Conservation (phyloP, 2,797 vertebrate genomes). For the Otolemur crassicaudatus region DNA sequence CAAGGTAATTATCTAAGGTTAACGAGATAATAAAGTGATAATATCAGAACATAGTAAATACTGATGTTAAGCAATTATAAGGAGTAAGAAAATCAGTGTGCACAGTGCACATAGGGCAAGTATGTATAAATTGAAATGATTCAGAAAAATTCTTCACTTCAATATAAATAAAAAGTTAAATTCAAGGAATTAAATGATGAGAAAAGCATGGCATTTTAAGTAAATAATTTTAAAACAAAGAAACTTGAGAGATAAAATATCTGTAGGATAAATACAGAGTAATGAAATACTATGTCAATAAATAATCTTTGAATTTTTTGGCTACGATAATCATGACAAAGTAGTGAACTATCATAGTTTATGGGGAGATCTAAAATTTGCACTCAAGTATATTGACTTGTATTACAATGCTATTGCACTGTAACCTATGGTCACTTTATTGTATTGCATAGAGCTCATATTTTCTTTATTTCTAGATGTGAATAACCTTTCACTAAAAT, state of each 20-base stretch:
- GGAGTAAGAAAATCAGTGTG: neutral
- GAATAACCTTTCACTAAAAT: neutral
- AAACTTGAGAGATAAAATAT: neutral
- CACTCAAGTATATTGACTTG: neutral
- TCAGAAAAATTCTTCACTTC: constrained; percentile 28
- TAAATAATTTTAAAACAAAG: neutral
- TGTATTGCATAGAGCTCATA: neutral
- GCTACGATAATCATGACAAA: neutral
- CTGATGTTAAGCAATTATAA: neutral
- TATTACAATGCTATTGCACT: neutral
- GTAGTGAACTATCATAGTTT: neutral
- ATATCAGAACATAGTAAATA: neutral
- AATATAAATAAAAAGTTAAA: neutral
- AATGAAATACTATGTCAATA: neutral
- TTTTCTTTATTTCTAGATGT: neutral
- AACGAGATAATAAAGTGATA: neutral
- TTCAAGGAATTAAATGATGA: neutral
- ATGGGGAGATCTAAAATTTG: neutral
- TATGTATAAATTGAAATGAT: neutral
- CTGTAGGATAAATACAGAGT: neutral
- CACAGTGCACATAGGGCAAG: neutral
- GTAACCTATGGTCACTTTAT: neutral
- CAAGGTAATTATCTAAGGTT: neutral
- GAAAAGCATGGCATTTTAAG: neutral
- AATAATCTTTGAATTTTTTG: neutral